Evolutionary conservation across 2,888 invertebrate species (phyloP).

Genomic region (Troilus luridus): DNA sequence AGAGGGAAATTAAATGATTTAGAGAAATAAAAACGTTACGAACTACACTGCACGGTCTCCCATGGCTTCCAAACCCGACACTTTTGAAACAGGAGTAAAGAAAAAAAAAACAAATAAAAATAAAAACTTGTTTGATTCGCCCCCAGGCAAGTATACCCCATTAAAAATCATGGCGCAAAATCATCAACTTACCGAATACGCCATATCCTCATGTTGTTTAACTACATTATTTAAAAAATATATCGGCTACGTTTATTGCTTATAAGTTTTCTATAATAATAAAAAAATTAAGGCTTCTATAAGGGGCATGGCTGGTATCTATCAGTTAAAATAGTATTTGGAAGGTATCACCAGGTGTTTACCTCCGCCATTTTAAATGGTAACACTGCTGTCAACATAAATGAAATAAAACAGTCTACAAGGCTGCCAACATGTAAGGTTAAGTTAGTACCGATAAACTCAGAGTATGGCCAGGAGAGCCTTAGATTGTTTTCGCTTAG

Average conservation of each 20-base stretch:
- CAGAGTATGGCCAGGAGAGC: conserved; percentile 51
- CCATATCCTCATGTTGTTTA: conserved; percentile 62
- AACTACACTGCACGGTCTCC: conserved; percentile 55
- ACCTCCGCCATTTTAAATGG: conserved; percentile 59
- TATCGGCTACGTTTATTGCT: conserved; percentile 54
- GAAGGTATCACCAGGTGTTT: conserved; percentile 60
- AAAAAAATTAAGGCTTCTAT: conserved; percentile 31
- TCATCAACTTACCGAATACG: conserved; percentile 65
- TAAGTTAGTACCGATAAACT: not conserved
- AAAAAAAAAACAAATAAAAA: conserved; percentile 62
- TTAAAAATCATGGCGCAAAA: conserved; percentile 64
- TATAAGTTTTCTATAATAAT: not conserved
- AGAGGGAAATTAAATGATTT: too few species aligned
- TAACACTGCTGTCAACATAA: conserved; percentile 59
- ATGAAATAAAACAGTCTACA: conserved; percentile 34
- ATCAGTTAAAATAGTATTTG: conserved; percentile 57
- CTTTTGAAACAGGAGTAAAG: conserved; percentile 51
- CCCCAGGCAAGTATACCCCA: conserved; percentile 62
- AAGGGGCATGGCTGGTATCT: conserved; percentile 30
- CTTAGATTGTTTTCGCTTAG: conserved; percentile 53
- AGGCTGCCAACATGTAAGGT: conserved; percentile 49
- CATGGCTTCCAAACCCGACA: conserved; percentile 56
- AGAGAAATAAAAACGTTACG: not conserved
- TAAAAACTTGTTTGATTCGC: conserved; percentile 64
- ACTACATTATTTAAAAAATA: conserved; percentile 56